Conservation (phyloP, 1,140 invertebrate species). For the Hyles euphorbiae region DNA sequence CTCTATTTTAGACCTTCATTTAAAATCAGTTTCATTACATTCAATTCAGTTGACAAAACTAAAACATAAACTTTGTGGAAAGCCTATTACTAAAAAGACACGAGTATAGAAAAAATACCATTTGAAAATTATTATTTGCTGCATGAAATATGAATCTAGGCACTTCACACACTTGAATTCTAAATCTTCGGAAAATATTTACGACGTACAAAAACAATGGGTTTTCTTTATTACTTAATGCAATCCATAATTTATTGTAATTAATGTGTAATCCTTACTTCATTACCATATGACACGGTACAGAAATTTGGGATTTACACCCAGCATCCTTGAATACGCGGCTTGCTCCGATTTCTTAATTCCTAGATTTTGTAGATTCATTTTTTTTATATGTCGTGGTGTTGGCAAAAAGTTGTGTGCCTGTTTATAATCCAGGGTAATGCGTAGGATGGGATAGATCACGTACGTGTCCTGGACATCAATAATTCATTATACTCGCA, state of each 20-base stretch:
- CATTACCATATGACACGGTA: constrained; percentile 1
- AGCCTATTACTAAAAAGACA: too few relatives aligned
- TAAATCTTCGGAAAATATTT: too few relatives aligned
- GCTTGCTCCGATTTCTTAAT: background rate
- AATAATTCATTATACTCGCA: constrained; percentile 61
- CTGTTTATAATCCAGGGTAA: constrained; percentile 37
- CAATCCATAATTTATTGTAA: constrained; percentile 7
- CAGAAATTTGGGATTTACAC: background rate
- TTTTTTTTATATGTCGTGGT: background rate
- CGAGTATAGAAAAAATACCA: too few relatives aligned
- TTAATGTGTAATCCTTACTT: background rate
- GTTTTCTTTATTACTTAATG: background rate
- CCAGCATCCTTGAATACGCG: too few relatives aligned
- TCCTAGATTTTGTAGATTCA: background rate
- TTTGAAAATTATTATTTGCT: too few relatives aligned
- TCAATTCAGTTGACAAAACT: too few relatives aligned
- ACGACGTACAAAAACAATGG: too few relatives aligned
- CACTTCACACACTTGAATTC: too few relatives aligned
- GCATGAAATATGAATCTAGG: too few relatives aligned
- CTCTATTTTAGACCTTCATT: too few relatives aligned
- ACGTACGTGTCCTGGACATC: constrained; percentile 56
- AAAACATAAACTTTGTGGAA: too few relatives aligned
- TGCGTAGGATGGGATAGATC: constrained; percentile 28
- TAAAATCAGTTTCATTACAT: too few relatives aligned
- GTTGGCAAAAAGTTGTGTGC: constrained; percentile 14